Evolutionary conservation across 2,888 invertebrate species (phyloP).

Genomic region (Polydrusus cervinus): DNA sequence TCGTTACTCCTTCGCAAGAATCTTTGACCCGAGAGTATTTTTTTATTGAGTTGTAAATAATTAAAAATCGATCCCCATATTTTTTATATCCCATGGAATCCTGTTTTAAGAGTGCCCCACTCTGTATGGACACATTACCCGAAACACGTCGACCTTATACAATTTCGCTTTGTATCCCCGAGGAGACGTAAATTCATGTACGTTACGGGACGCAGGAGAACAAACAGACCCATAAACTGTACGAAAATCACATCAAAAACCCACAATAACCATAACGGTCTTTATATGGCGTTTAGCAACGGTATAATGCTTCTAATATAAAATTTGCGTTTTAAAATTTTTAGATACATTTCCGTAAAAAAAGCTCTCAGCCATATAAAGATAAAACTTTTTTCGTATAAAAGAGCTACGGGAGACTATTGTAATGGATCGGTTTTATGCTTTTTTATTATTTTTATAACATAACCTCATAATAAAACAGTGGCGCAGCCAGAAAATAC

Average conservation of each 20-base stretch:
- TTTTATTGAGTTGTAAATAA: no score
- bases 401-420: no score
- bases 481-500: no score
- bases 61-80: no score
- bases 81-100: no score
- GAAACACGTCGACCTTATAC: conserved; percentile 18
- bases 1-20: no score
- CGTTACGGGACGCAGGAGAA: conserved; percentile 31
- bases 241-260: conserved; percentile 38
- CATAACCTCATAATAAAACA: no score
- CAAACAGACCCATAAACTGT: conserved; percentile 35
- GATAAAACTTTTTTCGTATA: no score
- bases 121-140: conserved; percentile 3
- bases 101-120: neutral
- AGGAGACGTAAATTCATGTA: conserved; percentile 26
- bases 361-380: neutral
- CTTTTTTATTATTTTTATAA: no score
- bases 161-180: conserved; percentile 34
- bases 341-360: neutral
- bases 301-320: neutral
- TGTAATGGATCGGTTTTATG: no score
- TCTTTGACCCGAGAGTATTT: no score
- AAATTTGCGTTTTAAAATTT: neutral
- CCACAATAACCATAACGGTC: conserved; percentile 26
- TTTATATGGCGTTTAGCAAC: conserved; percentile 23